Base-by-base conservation (phyloP, 2,797 vertebrate species). In the Pelobates cultripes region DNA sequence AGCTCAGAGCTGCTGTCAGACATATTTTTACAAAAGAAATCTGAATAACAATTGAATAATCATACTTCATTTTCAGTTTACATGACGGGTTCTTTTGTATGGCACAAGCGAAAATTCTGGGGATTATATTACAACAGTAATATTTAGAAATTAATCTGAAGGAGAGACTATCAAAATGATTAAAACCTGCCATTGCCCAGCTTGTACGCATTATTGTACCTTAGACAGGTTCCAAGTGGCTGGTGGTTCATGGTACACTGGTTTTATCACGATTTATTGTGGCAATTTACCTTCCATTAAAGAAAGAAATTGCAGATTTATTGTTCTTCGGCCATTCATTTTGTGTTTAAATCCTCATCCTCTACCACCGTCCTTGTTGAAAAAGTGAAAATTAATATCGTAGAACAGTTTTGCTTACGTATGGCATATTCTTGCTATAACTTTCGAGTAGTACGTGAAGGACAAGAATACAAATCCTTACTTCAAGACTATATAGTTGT, bases 191-290 rank as follows among this genome's bases (percentile, higher is more conserved):
- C 28, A 28, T 28, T 28, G 28, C 1, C 28, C 28, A 28, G 28
- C 28, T 28, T 28, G n/a, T n/a, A n/a, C n/a, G 45, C 45, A 47
- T 47, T 51, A 51, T 51, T 51, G 47, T 10, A 51, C 47, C 10
- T 51, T 51, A 51, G 47, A 51, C 47, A 51, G 4, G 14, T 61
- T 61, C 57, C 57, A 61, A 47, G 60, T 64, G 60, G 8, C 60
- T 64, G 13, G 28, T 28, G 43, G 5, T 51, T 6, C 47, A 51
- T 6, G 47, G 47, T 51, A 51, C 47, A 2, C 73, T 75, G 43
- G 43, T 63, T 63, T 75, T 64, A 75, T 76, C 17, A n/a, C 15
- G 74, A 66, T 51, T 15, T 76, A 76, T 67, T 43, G 14, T 28
- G 13, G 17, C 40, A 68, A 2, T 9, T 40, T 40, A 28, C 17